Evolutionary conservation across 2,113 vertebrate species (phyloP).

Genomic region (Myrmecobius fasciatus): DNA sequence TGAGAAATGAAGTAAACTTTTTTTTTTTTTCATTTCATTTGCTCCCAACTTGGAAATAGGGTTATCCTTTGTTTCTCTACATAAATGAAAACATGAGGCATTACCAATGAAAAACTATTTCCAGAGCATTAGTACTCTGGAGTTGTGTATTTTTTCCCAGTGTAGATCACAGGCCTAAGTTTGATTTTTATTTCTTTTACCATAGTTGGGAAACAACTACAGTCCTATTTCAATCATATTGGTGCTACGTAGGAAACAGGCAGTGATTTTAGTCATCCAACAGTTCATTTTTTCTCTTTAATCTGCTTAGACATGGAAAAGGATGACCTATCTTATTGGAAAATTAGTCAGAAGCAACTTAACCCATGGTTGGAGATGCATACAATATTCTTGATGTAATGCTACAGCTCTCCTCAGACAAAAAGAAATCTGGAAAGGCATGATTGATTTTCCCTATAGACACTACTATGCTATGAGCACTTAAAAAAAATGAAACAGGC

Average conservation of each 20-base stretch:
- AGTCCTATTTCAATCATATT: neutral
- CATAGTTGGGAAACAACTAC: neutral
- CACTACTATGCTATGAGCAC: neutral
- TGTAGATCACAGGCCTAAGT: neutral
- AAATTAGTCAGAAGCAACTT: neutral
- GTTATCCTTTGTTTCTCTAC: neutral
- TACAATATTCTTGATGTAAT: neutral
- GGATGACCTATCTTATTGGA: neutral
- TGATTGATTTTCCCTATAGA: neutral
- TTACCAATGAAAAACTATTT: neutral
- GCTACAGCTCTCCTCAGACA: neutral
- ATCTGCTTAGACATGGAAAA: neutral
- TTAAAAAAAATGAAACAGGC: neutral
- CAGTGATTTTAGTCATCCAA: neutral
- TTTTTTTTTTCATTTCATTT: neutral
- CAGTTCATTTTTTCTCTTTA: neutral
- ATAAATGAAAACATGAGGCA: neutral
- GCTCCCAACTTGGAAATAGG: neutral
- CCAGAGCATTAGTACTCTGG: neutral
- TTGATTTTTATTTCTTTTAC: neutral
- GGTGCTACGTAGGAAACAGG: neutral
- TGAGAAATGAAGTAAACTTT: neutral
- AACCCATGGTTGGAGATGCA: neutral
- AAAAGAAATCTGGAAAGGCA: neutral
- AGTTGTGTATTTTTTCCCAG: neutral